Conservation (phyloP, 2,888 invertebrate species). For the Agrochola macilenta region DNA sequence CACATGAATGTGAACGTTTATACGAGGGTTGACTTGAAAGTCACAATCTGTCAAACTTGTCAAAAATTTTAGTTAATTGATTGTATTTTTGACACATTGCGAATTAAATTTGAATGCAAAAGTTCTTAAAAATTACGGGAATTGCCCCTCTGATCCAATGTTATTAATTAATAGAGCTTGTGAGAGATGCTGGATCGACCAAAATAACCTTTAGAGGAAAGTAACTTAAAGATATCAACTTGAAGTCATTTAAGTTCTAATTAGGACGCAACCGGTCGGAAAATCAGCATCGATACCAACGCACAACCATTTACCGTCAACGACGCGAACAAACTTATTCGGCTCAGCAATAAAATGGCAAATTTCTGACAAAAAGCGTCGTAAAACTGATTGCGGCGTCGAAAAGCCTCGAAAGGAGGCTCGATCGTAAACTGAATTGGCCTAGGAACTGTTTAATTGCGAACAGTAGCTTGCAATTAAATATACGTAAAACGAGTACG, state of each 20-base stretch:
- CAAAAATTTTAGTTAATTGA: too few species aligned
- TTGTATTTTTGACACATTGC: too few species aligned
- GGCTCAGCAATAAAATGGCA: slow-evolving; percentile 76
- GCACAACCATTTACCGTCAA: slow-evolving; percentile 46
- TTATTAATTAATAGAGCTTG: neutral
- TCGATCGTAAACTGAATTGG: slow-evolving; percentile 85
- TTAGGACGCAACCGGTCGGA: slow-evolving; percentile 12
- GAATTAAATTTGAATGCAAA: too few species aligned
- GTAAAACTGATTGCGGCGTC: slow-evolving; percentile 85
- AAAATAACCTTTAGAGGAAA: neutral
- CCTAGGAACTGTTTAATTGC: slow-evolving; percentile 85
- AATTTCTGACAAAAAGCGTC: slow-evolving; percentile 82
- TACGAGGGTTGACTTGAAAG: too few species aligned
- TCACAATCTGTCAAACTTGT: too few species aligned
- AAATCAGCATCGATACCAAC: slow-evolving; percentile 41
- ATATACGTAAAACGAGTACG: slow-evolving; percentile 74
- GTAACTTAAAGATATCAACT: neutral
- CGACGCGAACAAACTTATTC: slow-evolving; percentile 67
- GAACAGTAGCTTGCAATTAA: slow-evolving; percentile 79
- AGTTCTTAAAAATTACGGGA: too few species aligned
- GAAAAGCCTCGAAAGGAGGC: slow-evolving; percentile 79
- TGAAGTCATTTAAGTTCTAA: neutral
- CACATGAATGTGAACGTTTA: too few species aligned
- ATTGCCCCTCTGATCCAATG: too few species aligned
- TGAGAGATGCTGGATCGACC: neutral